Evolutionary conservation across 1,140 invertebrate genomes (phyloP).

Genomic region (Drosophila saltans): DNA sequence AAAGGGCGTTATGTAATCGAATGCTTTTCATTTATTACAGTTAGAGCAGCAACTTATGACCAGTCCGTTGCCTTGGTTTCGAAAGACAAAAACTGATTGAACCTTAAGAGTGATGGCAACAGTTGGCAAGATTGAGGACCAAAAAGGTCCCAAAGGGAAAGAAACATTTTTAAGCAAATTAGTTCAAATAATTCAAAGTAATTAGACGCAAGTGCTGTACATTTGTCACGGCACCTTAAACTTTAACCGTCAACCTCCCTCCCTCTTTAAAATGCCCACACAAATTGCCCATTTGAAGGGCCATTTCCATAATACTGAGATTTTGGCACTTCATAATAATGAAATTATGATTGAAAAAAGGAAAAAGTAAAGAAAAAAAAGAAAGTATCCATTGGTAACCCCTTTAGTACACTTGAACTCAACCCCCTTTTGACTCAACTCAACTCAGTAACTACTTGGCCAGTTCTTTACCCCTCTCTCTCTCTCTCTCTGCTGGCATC

Average conservation of each 20-base stretch:
- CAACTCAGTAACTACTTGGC: constrained; percentile 44
- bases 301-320: constrained; percentile 64
- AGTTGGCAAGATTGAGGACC: constrained; percentile 76
- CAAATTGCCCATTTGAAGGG: constrained; percentile 60
- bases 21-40: constrained; percentile 56
- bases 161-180: constrained; percentile 63
- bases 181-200: constrained; percentile 68
- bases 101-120: constrained; percentile 69
- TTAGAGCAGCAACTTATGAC: constrained; percentile 6
- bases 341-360: constrained; percentile 71
- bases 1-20: constrained; percentile 70
- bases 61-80: constrained; percentile 44
- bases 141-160: constrained; percentile 11
- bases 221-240: constrained; percentile 54
- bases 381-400: constrained; percentile 30
- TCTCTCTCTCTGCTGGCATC: not conserved
- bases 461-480: constrained; percentile 20
- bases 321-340: constrained; percentile 77
- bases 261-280: constrained; percentile 38
- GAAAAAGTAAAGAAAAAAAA: constrained; percentile 15
- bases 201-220: constrained; percentile 49
- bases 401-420: constrained; percentile 25
- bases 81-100: constrained; percentile 54
- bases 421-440: constrained; percentile 4
- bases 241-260: constrained; percentile 2